phyloP scores from a whole-genome alignment of 2,888 invertebrate genomes.

The Aporophyla nigra region DNA sequence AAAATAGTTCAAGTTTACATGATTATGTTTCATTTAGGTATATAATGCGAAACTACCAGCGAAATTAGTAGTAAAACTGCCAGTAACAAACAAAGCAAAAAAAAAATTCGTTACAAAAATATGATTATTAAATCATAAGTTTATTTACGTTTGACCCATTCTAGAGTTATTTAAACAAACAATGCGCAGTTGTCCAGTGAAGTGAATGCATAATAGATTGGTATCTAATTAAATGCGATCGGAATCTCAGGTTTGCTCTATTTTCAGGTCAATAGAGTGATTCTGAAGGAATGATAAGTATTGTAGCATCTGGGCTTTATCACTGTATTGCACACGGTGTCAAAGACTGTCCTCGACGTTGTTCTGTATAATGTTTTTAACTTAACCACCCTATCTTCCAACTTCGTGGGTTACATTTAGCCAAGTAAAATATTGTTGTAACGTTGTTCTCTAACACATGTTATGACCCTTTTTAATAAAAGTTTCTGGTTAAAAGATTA shows the following conservation, averaged over 20 bases:
- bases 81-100: background rate
- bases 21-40: background rate
- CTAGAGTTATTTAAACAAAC: background rate
- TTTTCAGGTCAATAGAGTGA: background rate
- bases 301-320: background rate
- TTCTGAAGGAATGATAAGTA: background rate
- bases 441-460: conserved; percentile 17
- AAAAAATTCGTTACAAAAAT: background rate
- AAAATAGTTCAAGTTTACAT: background rate
- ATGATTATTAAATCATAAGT: background rate
- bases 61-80: background rate
- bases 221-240: too few species aligned
- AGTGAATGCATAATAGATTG: background rate
- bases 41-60: background rate
- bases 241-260: background rate
- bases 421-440: background rate
- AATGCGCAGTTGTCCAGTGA: background rate
- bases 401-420: too few species aligned
- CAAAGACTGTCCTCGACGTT: too few species aligned
- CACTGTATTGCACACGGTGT: background rate
- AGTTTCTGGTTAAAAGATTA: conserved; percentile 60
- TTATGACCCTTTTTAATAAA: conserved; percentile 61
- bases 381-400: too few species aligned
- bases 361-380: background rate
- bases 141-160: background rate